Evolutionary conservation across 2,888 invertebrate genomes (phyloP), one percentile per base, ranked within the genome.

Genomic region (Idaea dimidiata): DNA sequence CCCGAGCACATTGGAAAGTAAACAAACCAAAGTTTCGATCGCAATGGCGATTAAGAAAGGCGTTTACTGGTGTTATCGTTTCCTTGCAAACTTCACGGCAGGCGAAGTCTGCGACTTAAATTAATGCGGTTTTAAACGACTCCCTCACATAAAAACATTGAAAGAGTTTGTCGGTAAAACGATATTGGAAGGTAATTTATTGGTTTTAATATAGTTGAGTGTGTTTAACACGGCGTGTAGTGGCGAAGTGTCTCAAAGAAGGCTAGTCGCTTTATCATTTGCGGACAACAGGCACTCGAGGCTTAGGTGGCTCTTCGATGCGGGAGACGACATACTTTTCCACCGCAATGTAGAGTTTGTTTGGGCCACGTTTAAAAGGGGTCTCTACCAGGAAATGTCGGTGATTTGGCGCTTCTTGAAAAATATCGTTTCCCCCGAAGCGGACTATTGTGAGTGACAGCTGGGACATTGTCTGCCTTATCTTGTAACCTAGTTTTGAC

Each of bases 21-120:
- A 89, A 86, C 87, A 89, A 84, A 83, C 82, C 78, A 71, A 86
- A 87, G 83, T 88, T 89, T 81, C 80, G 86, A 89, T 89, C 80
- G 82, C 76, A 86, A 84, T 81, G 84, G 82, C 86, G 86, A 88
- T 88, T 84, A 83, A 74, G 78, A 81, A 81, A 83, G 77, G 78
- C 82, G 82, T 84, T 43, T 76, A 78, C 81, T 80, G 82, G 77
- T 82, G 81, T 86, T 87, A 88, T 88, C 87, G 76, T 78, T 83
- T 84, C 80, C 81, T 82, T 79, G 75, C 77, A 78, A 86, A 84
- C 80, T 83, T 83, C 74, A 72, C 71, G 68, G 68, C 74, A 70
- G 72, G 76, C 66, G 60, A 74, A 75, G 76, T 78, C 77, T 75
- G 72, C 74, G 72, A 74, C 80, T 81, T 78, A 78, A 80, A 79